phyloP scores from a whole-genome alignment of 2,888 invertebrate genomes.

The Aphodius sticticus region DNA sequence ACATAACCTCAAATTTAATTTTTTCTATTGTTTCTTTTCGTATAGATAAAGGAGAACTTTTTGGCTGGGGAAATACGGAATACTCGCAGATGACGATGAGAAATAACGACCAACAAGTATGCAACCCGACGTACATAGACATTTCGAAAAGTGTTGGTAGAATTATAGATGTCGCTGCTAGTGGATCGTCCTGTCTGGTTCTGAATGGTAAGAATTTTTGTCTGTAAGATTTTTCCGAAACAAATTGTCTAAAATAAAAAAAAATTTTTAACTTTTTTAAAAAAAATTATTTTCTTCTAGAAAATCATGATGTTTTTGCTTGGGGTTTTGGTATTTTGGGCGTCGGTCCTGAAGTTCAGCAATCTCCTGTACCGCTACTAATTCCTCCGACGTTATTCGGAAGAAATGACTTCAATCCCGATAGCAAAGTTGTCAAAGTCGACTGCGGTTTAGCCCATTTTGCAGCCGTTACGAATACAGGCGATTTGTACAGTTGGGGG shows the following conservation, averaged over 20 bases:
- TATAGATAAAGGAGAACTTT: constrained; percentile 86
- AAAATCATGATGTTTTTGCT: constrained; percentile 82
- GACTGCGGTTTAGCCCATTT: constrained; percentile 78
- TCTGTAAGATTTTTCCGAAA: neutral
- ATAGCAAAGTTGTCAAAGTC: constrained; percentile 71
- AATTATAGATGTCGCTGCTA: constrained; percentile 81
- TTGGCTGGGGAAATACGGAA: constrained; percentile 98
- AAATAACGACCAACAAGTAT: constrained; percentile 73
- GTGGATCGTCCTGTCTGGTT: constrained; percentile 86
- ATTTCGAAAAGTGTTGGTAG: constrained; percentile 74
- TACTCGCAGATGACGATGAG: constrained; percentile 80
- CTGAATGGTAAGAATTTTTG: constrained; percentile 71
- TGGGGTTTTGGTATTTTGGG: constrained; percentile 97
- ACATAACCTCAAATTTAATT: constrained; percentile 31
- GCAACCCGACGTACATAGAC: constrained; percentile 71
- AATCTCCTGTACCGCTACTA: constrained; percentile 70
- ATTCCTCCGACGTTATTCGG: constrained; percentile 88
- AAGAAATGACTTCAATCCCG: constrained; percentile 79
- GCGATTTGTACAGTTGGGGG: constrained; percentile 93
- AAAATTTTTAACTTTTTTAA: constrained; percentile 29
- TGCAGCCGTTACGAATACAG: constrained; percentile 82
- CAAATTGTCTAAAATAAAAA: neutral
- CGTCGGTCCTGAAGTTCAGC: constrained; percentile 80
- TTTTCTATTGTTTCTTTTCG: constrained; percentile 39
- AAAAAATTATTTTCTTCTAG: constrained; percentile 60